Percentiles rank a stretch among this genome's conserved stretches.
Evolutionary conservation across 2,888 invertebrate genomes (phyloP).

Genomic region (Torymus aiolomorphi): DNA sequence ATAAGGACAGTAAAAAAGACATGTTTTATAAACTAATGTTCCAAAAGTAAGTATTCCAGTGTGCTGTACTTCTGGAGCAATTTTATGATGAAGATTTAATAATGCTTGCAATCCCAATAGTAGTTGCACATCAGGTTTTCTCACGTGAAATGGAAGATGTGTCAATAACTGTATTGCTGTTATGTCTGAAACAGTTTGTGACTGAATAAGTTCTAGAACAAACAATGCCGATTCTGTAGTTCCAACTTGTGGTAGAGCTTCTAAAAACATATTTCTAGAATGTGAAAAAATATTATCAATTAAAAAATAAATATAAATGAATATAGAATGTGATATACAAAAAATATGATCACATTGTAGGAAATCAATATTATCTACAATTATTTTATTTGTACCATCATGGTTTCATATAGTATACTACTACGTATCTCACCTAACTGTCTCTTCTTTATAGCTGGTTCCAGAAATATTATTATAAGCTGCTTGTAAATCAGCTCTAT

Average conservation of each 20-base stretch:
- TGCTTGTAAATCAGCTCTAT: conserved; percentile 70
- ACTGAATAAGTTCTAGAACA: conserved; percentile 81
- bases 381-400: background rate
- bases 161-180: conserved; percentile 82
- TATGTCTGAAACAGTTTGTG: conserved; percentile 80
- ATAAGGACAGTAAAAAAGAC: conserved; percentile 77
- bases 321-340: background rate
- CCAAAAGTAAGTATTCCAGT: conserved; percentile 84
- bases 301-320: background rate
- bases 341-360: background rate
- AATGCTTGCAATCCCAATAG: conserved; percentile 79
- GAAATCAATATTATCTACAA: too few species aligned
- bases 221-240: conserved; percentile 82
- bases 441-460: conserved; percentile 86
- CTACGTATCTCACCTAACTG: conserved; percentile 76
- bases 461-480: conserved; percentile 76
- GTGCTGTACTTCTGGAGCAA: conserved; percentile 79
- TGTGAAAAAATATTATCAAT: conserved; percentile 21
- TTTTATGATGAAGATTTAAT: conserved; percentile 73
- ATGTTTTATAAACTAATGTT: conserved; percentile 82
- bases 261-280: conserved; percentile 82
- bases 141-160: conserved; percentile 84
- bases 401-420: background rate
- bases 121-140: conserved; percentile 77
- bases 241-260: conserved; percentile 83